Conservation (phyloP, 23 tunicate species). For the Botrylloides violaceus region DNA sequence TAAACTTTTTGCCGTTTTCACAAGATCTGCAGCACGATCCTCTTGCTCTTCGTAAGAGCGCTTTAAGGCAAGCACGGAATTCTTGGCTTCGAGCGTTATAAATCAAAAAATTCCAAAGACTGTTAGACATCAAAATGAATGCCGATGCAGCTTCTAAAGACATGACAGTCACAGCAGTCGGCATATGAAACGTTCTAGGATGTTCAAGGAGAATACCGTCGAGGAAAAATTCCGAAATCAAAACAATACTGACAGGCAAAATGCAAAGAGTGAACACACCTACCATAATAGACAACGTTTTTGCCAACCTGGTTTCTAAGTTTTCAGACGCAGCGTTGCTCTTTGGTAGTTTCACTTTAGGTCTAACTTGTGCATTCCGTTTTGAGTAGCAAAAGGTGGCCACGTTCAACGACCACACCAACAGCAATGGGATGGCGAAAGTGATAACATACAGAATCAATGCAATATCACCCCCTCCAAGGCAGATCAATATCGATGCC, state of each 20-base stretch:
- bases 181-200: slow-evolving; percentile 29
- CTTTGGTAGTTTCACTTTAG: slow-evolving; percentile 4
- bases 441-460: slow-evolving; percentile 26
- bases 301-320: slow-evolving; percentile 35
- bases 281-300: slow-evolving; percentile 47
- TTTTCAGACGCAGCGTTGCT: not conserved
- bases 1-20: not conserved
- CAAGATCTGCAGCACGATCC: not conserved
- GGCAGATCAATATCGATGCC: slow-evolving; percentile 30
- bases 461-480: slow-evolving; percentile 18
- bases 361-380: slow-evolving; percentile 30
- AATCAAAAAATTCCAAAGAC: slow-evolving; percentile 77
- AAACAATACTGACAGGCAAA: slow-evolving; percentile 28
- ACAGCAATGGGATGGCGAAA: slow-evolving; percentile 36
- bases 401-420: slow-evolving; percentile 44
- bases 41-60: not conserved
- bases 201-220: slow-evolving; percentile 3
- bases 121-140: slow-evolving; percentile 45
- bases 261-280: slow-evolving; percentile 34
- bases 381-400: slow-evolving; percentile 31
- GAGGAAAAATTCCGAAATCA: slow-evolving; percentile 22
- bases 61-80: slow-evolving; percentile 16
- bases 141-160: slow-evolving; percentile 31
- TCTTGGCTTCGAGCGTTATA: slow-evolving; percentile 57
- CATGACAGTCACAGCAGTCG: slow-evolving; percentile 16